A percentile compares a stretch with the other conserved stretches of the same genome.
Evolutionary conservation across 1,140 invertebrate genomes (phyloP).

Genomic region (Ctenoplectra terminalis): DNA sequence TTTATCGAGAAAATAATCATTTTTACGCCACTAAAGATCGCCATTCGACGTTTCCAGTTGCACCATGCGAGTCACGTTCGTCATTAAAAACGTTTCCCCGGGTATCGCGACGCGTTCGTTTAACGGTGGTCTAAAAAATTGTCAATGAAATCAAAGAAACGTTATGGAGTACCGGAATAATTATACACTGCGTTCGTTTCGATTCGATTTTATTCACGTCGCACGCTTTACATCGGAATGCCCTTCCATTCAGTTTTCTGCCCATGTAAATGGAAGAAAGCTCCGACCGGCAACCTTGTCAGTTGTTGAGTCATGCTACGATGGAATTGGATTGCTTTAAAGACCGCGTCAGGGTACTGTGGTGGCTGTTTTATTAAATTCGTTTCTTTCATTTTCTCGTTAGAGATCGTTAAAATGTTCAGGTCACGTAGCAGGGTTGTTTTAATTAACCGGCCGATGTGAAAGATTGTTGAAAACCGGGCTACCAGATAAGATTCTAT

Average conservation of each 20-base stretch:
- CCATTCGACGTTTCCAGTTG: neutral
- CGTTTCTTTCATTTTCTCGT: no score
- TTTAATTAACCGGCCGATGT: no score
- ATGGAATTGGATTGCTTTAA: no score
- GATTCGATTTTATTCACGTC: neutral
- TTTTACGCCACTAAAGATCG: neutral
- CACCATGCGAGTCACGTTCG: neutral
- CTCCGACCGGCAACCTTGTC: no score
- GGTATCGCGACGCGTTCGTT: neutral
- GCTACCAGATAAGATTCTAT: no score
- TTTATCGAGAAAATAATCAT: conserved; percentile 1
- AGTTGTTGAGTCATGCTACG: no score
- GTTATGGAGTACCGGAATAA: neutral
- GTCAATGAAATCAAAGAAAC: neutral
- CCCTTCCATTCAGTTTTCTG: neutral
- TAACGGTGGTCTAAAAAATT: neutral
- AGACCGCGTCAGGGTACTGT: no score
- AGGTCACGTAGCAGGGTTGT: no score
- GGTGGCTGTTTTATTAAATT: no score
- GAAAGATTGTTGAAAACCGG: no score
- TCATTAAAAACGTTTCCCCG: neutral
- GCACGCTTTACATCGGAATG: neutral
- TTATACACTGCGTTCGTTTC: neutral
- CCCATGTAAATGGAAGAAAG: neutral
- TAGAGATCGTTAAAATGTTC: no score